Conservation (phyloP, 2,888 invertebrate species). For the Zygothrica quintamaculata region DNA sequence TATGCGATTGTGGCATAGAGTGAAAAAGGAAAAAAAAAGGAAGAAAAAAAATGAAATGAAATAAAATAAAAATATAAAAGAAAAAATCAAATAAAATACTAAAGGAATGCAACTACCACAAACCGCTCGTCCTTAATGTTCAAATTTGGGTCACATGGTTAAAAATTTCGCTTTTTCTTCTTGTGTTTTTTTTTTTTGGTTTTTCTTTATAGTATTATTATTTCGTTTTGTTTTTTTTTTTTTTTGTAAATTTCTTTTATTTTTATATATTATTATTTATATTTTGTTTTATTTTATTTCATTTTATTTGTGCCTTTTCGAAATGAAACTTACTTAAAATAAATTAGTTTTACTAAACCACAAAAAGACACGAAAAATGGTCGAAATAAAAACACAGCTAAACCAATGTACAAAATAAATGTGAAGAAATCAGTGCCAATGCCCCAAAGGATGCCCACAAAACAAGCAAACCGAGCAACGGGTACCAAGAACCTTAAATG, state of each 20-base stretch:
- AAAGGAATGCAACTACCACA: constrained; percentile 32
- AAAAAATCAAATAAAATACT: constrained; percentile 14
- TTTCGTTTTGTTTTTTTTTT: constrained; percentile 22
- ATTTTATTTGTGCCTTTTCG: constrained; percentile 8
- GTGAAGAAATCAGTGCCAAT: constrained; percentile 76
- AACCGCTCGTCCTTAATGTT: constrained; percentile 36
- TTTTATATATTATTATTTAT: background rate
- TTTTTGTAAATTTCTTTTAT: constrained; percentile 13
- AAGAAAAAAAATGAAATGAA: background rate
- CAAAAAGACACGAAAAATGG: constrained; percentile 45
- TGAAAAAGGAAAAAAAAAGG: constrained; percentile 24
- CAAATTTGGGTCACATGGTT: constrained; percentile 72
- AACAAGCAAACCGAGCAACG: constrained; percentile 43
- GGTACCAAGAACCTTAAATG: constrained; percentile 48
- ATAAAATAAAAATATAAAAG: constrained; percentile 10
- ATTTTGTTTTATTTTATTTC: constrained; percentile 24
- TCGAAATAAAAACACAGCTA: constrained; percentile 32
- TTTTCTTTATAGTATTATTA: no score
- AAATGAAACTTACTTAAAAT: constrained; percentile 70
- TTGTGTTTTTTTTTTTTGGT: constrained; percentile 11
- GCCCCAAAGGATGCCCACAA: constrained; percentile 69
- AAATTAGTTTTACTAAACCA: constrained; percentile 75
- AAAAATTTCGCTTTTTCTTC: constrained; percentile 53
- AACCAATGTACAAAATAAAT: constrained; percentile 70
- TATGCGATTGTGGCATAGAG: constrained; percentile 71